Base-by-base conservation (phyloP, 1,140 invertebrate genomes). In the Papilio aristodemus region DNA sequence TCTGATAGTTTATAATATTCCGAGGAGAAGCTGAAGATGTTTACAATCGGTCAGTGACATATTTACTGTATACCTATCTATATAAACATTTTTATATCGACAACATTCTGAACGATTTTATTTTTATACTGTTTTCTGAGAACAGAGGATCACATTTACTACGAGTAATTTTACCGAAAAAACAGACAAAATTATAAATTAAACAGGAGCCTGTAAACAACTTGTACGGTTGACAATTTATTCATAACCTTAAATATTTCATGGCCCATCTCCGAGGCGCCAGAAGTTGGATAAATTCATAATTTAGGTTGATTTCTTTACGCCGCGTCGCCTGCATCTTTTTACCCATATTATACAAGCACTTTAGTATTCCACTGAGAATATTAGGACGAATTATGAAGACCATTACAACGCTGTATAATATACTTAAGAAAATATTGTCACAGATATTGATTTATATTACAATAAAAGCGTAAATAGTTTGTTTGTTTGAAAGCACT, bases 241-340 rank as follows among this genome's bases (percentile, higher is more conserved):
- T 73, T 73, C 71, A 73, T 38, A 50, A 70, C 25, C 19, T 63
- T 70, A 73, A 73, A 73, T 73, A 73, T 67, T 70, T 73, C 46
- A 73, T 39, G 32, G 32, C 19, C 41, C 58, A 73, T 73, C 64
- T 54, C 60, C 14, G 38, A 64, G 60, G 54, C 13, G 59, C 58
- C 7, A 17, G 38, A 50, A 64, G 64, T 43, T 58, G 25, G 43
- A 27, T 9, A 46, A 70, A 68, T 73, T 68, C 50, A 68, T 73
- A 67, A 73, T 70, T 73, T 70, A 64, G 70, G 60, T 32, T 58
- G 41, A 70, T 72, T 69, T 72, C 68, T 72, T 32, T 11, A 41
- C 58, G 19, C 39, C 62, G 22, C 39, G 39, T 41, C 39, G 11
- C 38, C n/a, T 43, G 62, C 46, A 54, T 39, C 19, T 19, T 69